Evolutionary conservation across 2,113 vertebrate genomes (phyloP), one percentile per base, ranked within the genome.

Genomic region (Atherinomorus stipes): DNA sequence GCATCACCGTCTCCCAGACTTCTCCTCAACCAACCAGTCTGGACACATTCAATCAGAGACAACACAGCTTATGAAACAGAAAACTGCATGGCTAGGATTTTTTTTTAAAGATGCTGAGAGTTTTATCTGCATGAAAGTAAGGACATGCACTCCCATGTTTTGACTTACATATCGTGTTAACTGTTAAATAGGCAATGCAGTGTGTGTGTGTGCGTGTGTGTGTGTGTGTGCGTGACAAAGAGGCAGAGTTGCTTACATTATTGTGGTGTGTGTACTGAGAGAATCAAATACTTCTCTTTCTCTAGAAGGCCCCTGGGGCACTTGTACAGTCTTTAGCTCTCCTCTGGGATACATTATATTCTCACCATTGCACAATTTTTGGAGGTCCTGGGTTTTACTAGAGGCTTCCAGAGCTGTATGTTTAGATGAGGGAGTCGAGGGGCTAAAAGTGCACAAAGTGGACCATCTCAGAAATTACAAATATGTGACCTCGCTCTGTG

Each of bases 301-400:
- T 69, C 23, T 28, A 70, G 51, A 23, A 64, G 63, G 26, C 51
- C 75, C 59, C 52, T 10, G 65, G 74, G 74, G 60, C 66, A 15
- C 57, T 60, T 81, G 72, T 79, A 50, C 21, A 44, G 58, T 64
- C 22, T 83, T 23, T 62, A 61, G 28, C 57, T 54, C 56, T 64
- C 80, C 71, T 71, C 31, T 68, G 80, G 71, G 83, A 80, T 28
- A 40, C 71, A 74, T 86, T 66, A 78, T 63, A 74, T 66, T 84
- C 76, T 87, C 68, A 76, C 56, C 71, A 64, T 84, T 86, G 73
- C 85, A 80, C 78, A 90, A 78, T 88, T 84, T n/a, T 81, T 59
- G 71, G 70, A 88, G 71, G 60, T 31, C 34, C 64, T 66, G 61
- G 34, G 18, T 80, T 77, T 67, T 64, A 61, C 68, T 59, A 4